phyloP scores from a whole-genome alignment of 1,140 invertebrate species.

The Bombus turneri region DNA sequence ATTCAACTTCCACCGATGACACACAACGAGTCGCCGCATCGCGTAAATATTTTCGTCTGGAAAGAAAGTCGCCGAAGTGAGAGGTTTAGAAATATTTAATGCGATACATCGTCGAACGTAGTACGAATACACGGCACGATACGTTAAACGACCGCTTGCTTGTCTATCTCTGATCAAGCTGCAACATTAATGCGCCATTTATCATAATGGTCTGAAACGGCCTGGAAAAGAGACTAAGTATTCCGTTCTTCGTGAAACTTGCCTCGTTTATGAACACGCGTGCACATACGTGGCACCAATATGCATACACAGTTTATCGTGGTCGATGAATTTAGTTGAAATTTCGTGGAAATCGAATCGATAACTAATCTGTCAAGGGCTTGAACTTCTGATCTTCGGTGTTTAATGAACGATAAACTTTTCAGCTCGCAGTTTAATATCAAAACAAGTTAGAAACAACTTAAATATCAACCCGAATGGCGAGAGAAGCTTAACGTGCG shows the following conservation, averaged over 20 bases:
- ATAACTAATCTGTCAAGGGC: background rate
- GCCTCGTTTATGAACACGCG: constrained; percentile 16
- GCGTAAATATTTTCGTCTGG: constrained; percentile 46
- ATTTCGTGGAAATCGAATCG: background rate
- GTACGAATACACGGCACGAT: constrained; percentile 44
- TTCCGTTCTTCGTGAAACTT: constrained; percentile 19
- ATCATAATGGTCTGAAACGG: constrained; percentile 63
- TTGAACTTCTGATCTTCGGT: background rate
- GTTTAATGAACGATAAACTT: background rate
- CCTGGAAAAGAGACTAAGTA: constrained; percentile 45
- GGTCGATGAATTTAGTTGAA: constrained; percentile 39
- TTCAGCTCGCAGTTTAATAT: background rate
- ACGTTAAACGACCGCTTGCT: constrained; percentile 52
- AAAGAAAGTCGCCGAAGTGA: constrained; percentile 41
- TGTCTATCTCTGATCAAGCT: constrained; percentile 67
- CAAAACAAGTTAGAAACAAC: background rate
- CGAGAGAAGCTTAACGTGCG: background rate
- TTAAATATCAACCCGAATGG: background rate
- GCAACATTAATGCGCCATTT: constrained; percentile 70
- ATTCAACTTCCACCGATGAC: background rate
- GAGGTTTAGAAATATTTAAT: constrained; percentile 67
- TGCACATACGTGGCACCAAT: background rate
- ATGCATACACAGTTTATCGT: constrained; percentile 34
- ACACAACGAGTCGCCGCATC: background rate
- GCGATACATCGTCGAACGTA: constrained; percentile 26